These are phyloP conservation scores for Synergus gifuensis DNA, from an alignment of 2,888 invertebrate genomes.

Conservation along the genomic window DNA sequence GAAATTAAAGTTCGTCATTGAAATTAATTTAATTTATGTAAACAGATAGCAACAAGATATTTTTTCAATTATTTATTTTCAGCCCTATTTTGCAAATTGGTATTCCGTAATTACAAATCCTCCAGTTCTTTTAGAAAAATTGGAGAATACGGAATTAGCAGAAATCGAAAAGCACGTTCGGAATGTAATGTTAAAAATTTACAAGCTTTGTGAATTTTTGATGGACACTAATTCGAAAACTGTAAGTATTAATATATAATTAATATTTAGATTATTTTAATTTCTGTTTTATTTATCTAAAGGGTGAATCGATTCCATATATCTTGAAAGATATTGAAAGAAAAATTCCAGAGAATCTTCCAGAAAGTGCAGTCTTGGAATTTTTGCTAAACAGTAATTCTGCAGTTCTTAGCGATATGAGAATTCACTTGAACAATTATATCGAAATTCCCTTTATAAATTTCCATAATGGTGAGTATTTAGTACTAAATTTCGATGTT, in stretches of 20 bases:
- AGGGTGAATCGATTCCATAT: constrained; percentile 46
- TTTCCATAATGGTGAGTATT: constrained; percentile 63
- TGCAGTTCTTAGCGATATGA: constrained; percentile 59
- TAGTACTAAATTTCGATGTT: background rate
- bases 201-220: constrained; percentile 62
- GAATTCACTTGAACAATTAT: constrained; percentile 57
- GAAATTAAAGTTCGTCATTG: background rate
- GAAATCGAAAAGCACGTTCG: constrained; percentile 60
- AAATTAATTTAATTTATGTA: background rate
- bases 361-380: constrained; percentile 64
- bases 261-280: background rate
- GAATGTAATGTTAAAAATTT: constrained; percentile 63
- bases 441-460: constrained; percentile 50
- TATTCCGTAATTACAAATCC: constrained; percentile 54
- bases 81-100: constrained; percentile 67
- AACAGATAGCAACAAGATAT: constrained; percentile 34
- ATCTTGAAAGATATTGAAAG: constrained; percentile 53
- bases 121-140: constrained; percentile 59
- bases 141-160: constrained; percentile 52
- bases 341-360: constrained; percentile 56
- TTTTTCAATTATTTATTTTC: constrained; percentile 32
- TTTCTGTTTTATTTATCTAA: background rate
- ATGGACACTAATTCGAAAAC: constrained; percentile 40
- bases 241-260: background rate
- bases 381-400: constrained; percentile 60